Percentiles rank a stretch among this genome's conserved stretches.
Conservation (phyloP, 2,888 invertebrate species). For the Polylopha cassiicola region DNA sequence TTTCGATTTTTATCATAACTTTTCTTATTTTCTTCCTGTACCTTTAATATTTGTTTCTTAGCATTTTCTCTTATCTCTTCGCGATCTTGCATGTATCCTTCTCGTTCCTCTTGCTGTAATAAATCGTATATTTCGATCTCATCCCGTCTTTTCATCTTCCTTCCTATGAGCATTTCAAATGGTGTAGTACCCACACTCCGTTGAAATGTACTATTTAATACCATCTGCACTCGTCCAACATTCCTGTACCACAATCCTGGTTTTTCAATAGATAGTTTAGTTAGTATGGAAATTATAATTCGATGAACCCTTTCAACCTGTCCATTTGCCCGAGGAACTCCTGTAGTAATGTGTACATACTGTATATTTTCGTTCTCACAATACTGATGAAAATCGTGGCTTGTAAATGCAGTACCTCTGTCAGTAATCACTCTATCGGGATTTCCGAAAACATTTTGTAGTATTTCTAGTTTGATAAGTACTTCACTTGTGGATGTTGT, state of each 20-base stretch:
- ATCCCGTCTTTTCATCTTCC: too few relatives aligned
- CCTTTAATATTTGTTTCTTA: too few relatives aligned
- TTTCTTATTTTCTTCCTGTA: too few relatives aligned
- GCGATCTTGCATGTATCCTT: too few relatives aligned
- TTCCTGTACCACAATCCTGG: slow-evolving; percentile 36
- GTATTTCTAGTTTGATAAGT: slow-evolving; percentile 27
- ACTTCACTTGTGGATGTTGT: slow-evolving; percentile 31
- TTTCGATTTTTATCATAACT: too few relatives aligned
- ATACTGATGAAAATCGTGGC: slow-evolving; percentile 38
- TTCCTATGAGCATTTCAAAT: too few relatives aligned
- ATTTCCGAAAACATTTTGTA: slow-evolving; percentile 38
- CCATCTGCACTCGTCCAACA: slow-evolving; percentile 17
- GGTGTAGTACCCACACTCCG: too few relatives aligned
- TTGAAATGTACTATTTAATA: slow-evolving; percentile 23
- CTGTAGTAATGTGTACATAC: slow-evolving; percentile 31
- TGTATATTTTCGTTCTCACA: slow-evolving; percentile 38
- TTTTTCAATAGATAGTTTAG: slow-evolving; percentile 36
- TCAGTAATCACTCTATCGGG: slow-evolving; percentile 38
- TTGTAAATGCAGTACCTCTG: too few relatives aligned
- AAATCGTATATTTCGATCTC: too few relatives aligned
- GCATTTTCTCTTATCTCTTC: too few relatives aligned
- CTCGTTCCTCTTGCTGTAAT: too few relatives aligned
- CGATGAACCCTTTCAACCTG: slow-evolving; percentile 37
- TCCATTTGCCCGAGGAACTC: slow-evolving; percentile 39
- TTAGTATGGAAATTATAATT: slow-evolving; percentile 34